These are phyloP conservation scores for Musca vetustissima DNA, from an alignment of 1,140 invertebrate species.

Conservation along the genomic window DNA sequence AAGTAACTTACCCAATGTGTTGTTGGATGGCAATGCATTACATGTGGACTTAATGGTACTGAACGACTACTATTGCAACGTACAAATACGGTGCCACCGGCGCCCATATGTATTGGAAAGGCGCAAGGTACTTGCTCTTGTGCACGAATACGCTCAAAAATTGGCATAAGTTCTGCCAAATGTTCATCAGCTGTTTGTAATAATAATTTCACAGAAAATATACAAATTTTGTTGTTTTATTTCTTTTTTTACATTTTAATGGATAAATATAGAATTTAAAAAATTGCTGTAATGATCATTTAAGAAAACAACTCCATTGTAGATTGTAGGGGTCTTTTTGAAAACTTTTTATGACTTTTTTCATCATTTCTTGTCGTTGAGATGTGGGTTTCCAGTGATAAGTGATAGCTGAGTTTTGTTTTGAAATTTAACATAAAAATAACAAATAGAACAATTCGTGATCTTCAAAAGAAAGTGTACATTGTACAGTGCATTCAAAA, in stretches of 20 bases:
- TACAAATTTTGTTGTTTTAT: slow-evolving; percentile 1
- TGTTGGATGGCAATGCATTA: slow-evolving; percentile 61
- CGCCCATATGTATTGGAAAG: slow-evolving; percentile 80
- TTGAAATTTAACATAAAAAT: too few species aligned
- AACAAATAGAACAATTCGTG: too few species aligned
- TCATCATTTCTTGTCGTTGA: too few species aligned
- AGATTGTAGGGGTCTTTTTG: too few species aligned
- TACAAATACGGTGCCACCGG: slow-evolving; percentile 56
- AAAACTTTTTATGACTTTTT: too few species aligned
- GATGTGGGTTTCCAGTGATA: too few species aligned
- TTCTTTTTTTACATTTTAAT: slow-evolving; percentile 30
- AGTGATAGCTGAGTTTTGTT: too few species aligned
- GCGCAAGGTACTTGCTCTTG: slow-evolving; percentile 84
- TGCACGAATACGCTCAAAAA: slow-evolving; percentile 87
- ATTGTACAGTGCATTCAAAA: too few species aligned
- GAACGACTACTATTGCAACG: slow-evolving; percentile 54
- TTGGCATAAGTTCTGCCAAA: slow-evolving; percentile 89
- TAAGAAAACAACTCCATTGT: slow-evolving; percentile 22
- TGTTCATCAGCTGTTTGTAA: slow-evolving; percentile 79
- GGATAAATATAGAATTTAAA: neutral
- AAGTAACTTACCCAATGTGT: slow-evolving; percentile 66
- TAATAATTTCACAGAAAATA: slow-evolving; percentile 20
- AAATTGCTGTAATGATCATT: slow-evolving; percentile 28
- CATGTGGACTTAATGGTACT: slow-evolving; percentile 54
- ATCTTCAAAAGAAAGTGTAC: too few species aligned